Evolutionary conservation across 2,888 invertebrate genomes (phyloP).

Genomic region (Chymomyza procnemis): DNA sequence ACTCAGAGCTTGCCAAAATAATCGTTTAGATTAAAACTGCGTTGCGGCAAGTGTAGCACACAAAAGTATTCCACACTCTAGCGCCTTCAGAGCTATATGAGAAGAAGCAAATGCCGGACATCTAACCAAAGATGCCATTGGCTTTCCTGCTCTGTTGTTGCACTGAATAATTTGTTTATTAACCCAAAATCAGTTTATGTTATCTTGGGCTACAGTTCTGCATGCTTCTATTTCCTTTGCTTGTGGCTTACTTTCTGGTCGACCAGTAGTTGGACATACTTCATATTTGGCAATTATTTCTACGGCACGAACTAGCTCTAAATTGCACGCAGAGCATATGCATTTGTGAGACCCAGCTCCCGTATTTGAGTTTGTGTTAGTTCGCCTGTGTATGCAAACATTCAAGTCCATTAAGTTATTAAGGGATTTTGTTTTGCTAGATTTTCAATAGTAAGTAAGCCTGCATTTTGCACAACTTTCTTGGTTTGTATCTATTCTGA

Average conservation of each 20-base stretch:
- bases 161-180: slow-evolving; percentile 70
- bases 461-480: neutral
- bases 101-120: neutral
- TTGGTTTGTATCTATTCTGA: neutral
- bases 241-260: slow-evolving; percentile 15
- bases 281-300: slow-evolving; percentile 53
- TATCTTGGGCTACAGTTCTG: neutral
- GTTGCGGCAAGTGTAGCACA: slow-evolving; percentile 24
- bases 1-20: slow-evolving; percentile 19
- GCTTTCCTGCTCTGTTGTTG: slow-evolving; percentile 26
- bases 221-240: neutral
- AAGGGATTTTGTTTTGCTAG: slow-evolving; percentile 58
- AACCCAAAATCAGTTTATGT: slow-evolving; percentile 67
- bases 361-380: slow-evolving; percentile 20
- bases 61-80: neutral
- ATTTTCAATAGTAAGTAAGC: slow-evolving; percentile 42
- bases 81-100: slow-evolving; percentile 4
- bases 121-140: slow-evolving; percentile 15
- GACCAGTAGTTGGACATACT: slow-evolving; percentile 25
- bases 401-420: slow-evolving; percentile 70
- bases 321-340: slow-evolving; percentile 30
- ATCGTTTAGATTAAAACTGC: slow-evolving; percentile 20
- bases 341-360: neutral
- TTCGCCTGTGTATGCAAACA: slow-evolving; percentile 47
- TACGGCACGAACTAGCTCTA: slow-evolving; percentile 37